Percentiles rank a stretch among this genome's conserved stretches.
Evolutionary conservation across 2,888 invertebrate genomes (phyloP).

Genomic region (Athetis lepigone): DNA sequence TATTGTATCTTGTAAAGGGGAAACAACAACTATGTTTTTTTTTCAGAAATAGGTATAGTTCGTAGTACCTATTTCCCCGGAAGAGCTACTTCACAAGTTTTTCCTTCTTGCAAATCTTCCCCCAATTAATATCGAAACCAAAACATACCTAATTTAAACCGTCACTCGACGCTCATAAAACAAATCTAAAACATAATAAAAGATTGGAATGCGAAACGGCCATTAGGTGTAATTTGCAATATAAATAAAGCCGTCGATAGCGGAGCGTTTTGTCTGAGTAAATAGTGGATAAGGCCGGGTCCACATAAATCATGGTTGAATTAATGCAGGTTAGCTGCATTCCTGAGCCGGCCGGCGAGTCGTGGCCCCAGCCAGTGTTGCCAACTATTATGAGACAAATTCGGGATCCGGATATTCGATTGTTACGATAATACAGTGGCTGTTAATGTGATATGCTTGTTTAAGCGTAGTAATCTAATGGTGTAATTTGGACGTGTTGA

Average conservation of each 20-base stretch:
- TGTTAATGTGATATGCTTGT: not conserved
- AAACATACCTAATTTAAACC: constrained; percentile 18
- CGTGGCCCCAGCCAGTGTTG: constrained; percentile 44
- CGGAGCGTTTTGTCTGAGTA: constrained; percentile 61
- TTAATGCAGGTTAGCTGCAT: constrained; percentile 76
- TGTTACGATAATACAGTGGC: constrained; percentile 15
- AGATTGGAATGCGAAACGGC: constrained; percentile 44
- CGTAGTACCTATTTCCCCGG: no score
- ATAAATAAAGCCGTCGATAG: constrained; percentile 59
- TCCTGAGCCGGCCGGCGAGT: constrained; percentile 70
- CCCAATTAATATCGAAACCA: no score
- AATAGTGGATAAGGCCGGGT: constrained; percentile 62
- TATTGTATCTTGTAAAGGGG: no score
- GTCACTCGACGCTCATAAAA: constrained; percentile 31
- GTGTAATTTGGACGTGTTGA: constrained; percentile 4
- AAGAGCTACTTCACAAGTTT: no score
- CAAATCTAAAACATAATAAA: constrained; percentile 42
- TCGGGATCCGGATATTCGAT: constrained; percentile 44
- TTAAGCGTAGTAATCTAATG: constrained; percentile 3
- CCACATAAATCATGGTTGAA: constrained; percentile 69
- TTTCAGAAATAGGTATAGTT: no score
- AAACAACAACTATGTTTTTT: no score
- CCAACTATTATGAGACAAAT: constrained; percentile 51
- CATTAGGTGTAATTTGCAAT: constrained; percentile 51
- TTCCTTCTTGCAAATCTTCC: no score